phyloP scores from a whole-genome alignment of 1,140 invertebrate genomes.

The Diabrotica undecimpunctata region DNA sequence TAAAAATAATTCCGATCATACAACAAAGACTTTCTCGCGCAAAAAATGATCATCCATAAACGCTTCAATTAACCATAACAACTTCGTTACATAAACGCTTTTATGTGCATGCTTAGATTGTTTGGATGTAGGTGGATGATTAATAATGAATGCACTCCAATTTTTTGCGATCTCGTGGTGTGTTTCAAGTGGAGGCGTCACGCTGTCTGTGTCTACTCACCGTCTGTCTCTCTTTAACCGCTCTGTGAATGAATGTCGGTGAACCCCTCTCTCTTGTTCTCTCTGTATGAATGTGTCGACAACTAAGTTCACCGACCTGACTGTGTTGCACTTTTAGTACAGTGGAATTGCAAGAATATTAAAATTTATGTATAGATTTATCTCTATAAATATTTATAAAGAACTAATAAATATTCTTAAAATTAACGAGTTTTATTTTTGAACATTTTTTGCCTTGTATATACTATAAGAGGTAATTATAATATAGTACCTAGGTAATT shows the following conservation, averaged over 20 bases:
- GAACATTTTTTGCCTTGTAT: too few species aligned
- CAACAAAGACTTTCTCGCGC: too few species aligned
- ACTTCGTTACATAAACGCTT: not conserved
- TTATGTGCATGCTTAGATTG: not conserved
- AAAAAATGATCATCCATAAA: too few species aligned
- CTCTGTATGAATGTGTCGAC: not conserved
- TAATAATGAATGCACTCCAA: not conserved
- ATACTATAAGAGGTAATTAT: too few species aligned
- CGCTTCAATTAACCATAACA: too few species aligned
- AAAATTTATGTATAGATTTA: not conserved
- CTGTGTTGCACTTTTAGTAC: not conserved
- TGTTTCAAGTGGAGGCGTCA: not conserved
- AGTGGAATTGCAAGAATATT: not conserved
- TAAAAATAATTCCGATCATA: too few species aligned
- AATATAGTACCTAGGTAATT: too few species aligned
- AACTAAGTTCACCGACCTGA: not conserved
- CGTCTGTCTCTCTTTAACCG: not conserved
- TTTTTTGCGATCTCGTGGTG: not conserved
- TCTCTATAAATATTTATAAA: not conserved
- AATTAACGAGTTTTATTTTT: too few species aligned
- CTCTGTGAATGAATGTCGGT: not conserved
- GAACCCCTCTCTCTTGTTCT: not conserved
- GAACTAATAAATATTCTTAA: too few species aligned
- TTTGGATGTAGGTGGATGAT: conserved; percentile 2
- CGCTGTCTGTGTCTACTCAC: not conserved